Evolutionary conservation across 1,140 invertebrate species (phyloP).

Genomic region (Drosophila repletoides): DNA sequence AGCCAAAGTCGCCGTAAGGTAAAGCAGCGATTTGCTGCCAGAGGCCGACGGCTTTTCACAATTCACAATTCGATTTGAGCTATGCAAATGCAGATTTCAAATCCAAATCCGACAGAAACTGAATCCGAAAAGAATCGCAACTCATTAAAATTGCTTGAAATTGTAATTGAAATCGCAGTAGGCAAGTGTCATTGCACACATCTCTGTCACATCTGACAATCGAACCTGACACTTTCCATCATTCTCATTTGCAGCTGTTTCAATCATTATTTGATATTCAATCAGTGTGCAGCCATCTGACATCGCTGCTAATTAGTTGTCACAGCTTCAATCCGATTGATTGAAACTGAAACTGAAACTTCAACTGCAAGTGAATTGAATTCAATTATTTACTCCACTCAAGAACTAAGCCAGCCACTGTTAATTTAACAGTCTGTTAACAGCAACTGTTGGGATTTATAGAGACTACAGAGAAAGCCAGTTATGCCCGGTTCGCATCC

Average conservation of each 20-base stretch:
- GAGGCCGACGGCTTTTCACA: constrained; percentile 67
- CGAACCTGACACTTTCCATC: constrained; percentile 44
- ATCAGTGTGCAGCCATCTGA: constrained; percentile 58
- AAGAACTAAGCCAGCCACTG: not conserved
- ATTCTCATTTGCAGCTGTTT: no score
- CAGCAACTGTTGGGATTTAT: no score
- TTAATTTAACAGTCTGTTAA: no score
- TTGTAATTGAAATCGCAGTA: not conserved
- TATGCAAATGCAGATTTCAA: constrained; percentile 43
- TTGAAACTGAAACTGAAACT: constrained; percentile 15
- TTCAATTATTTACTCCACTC: not conserved
- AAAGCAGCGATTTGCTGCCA: constrained; percentile 36
- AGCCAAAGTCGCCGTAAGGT: constrained; percentile 42
- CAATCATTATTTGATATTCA: constrained; percentile 55
- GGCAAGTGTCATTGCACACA: not conserved
- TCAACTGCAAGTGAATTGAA: constrained; percentile 3
- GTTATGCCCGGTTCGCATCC: no score
- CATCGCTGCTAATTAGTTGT: constrained; percentile 66
- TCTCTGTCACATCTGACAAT: constrained; percentile 17
- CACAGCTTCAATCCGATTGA: constrained; percentile 26
- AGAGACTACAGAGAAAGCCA: no score
- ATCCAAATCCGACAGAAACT: not conserved
- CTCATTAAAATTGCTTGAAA: constrained; percentile 20
- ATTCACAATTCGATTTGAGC: constrained; percentile 24
- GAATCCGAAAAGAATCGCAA: constrained; percentile 15